Base-by-base conservation (phyloP, 2,888 invertebrate species). In the Tipula lateralis region DNA sequence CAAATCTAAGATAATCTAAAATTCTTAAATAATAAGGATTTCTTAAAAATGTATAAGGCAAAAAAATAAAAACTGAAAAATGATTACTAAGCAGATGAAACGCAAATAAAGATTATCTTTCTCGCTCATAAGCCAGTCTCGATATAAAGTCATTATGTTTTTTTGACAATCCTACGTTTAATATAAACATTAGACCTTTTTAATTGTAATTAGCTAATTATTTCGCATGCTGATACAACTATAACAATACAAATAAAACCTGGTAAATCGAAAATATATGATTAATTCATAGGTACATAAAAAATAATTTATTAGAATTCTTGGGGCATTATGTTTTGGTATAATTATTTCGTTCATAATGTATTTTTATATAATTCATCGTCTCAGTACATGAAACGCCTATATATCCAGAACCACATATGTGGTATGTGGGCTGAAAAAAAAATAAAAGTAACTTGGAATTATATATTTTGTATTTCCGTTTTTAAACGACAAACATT, bases 1-100 rank as follows among this genome's bases (percentile, higher is more conserved):
- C 66, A 66, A 66, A 66, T 66, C 66, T 66, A 66, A 66, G 66
- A 66, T 66, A 24, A 66, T 66, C 66, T 66, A 66, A 66, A 24
- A 66, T 66, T 12, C 66, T 66, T 44, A 44, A 13, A 44, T 44
- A n/a, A 44, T 44, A 44, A 36, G 36, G 12, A 50, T 50, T 66
- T 66, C 24, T 66, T 66, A 12, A 66, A 50, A 50, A 50, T 50
- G 44, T 50, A 12, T 36, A 36, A 36, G 12, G 2, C 12, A 50
- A 50, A 44, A 44, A 16, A 1, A 16, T 16, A 16, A 16, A 50
- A 50, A 50, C 2, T 9, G 24, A 66, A 66, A 66, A 9, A 66
- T 66, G 66, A 66, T 66, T 66, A 66, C 24, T 24, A 66, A 66
- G 24, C 24, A 66, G 24, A 66, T 24, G 24, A 66, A 66, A 9